These are phyloP conservation scores for Platycnemis pennipes DNA, from an alignment of 2,888 invertebrate genomes.

Conservation along the genomic window DNA sequence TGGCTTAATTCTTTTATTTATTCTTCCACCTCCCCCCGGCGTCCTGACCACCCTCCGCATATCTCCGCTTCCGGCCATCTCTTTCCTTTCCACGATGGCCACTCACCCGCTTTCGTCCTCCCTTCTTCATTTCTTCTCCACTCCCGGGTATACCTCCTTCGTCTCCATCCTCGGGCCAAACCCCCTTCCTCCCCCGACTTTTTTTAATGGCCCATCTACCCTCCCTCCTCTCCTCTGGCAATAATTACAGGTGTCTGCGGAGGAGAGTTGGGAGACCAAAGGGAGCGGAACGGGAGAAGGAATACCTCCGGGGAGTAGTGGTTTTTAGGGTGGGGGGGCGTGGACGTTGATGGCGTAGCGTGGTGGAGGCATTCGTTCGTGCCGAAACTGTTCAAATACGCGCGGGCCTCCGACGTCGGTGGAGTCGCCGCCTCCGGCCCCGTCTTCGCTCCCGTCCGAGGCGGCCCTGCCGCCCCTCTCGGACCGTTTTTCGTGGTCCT, in stretches of 20 bases:
- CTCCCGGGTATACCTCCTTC: neutral
- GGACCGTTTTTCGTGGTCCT: neutral
- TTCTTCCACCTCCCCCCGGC: neutral
- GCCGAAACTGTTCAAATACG: conserved; percentile 37
- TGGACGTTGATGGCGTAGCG: neutral
- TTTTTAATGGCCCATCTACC: neutral
- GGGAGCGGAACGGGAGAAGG: neutral
- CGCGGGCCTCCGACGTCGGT: neutral
- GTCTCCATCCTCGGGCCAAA: neutral
- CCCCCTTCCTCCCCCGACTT: neutral
- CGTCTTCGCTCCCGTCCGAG: neutral
- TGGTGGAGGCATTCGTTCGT: neutral
- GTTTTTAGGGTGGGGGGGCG: neutral
- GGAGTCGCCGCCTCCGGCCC: neutral
- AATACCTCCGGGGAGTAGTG: too few relatives aligned
- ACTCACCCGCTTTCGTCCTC: neutral
- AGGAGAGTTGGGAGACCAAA: neutral
- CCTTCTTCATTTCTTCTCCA: neutral
- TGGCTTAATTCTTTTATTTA: neutral
- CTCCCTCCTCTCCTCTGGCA: neutral
- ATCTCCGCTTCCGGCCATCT: neutral
- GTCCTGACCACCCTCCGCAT: neutral
- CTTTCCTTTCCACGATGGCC: neutral
- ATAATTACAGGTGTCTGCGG: conserved; percentile 49
- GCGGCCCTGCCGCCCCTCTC: too few relatives aligned